These are phyloP conservation scores for Lutjanus erythropterus DNA, from an alignment of 2,113 vertebrate genomes.

Conservation along the genomic window DNA sequence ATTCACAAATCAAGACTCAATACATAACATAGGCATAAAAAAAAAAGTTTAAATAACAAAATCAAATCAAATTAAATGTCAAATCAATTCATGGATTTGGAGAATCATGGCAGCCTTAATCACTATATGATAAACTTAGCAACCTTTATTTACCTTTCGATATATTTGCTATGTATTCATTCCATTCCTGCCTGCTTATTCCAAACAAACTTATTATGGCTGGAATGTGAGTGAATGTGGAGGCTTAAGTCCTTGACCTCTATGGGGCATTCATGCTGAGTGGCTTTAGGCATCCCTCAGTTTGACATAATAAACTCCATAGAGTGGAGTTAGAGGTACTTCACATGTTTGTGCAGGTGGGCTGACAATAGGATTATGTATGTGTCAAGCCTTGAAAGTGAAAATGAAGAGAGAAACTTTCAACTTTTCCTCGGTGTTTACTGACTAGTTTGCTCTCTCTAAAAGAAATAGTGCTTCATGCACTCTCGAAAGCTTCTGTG, in stretches of 20 bases:
- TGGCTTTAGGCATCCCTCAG: conserved; percentile 62
- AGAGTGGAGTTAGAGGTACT: conserved; percentile 36
- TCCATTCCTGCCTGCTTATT: conserved; percentile 28
- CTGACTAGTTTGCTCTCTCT: conserved; percentile 10
- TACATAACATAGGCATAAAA: too few species aligned
- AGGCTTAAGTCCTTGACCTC: conserved; percentile 69
- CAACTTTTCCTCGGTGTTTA: not conserved
- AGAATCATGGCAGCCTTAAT: too few species aligned
- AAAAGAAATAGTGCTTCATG: conserved; percentile 9
- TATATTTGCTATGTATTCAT: conserved; percentile 15
- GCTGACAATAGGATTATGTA: conserved; percentile 25
- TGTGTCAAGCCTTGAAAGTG: conserved; percentile 1
- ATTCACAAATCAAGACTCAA: too few species aligned
- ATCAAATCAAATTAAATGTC: too few species aligned
- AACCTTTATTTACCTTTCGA: not conserved
- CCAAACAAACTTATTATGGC: conserved; percentile 51
- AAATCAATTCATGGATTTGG: too few species aligned
- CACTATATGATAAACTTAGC: not conserved
- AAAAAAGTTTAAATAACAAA: too few species aligned
- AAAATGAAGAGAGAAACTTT: conserved; percentile 27
- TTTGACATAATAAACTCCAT: conserved; percentile 62
- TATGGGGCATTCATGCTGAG: conserved; percentile 62
- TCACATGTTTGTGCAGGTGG: conserved; percentile 42
- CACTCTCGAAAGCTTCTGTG: conserved; percentile 1
- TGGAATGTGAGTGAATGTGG: conserved; percentile 74